These are phyloP conservation scores for Pavo muticus DNA, from an alignment of 2,113 vertebrate species.

Conservation along the genomic window DNA sequence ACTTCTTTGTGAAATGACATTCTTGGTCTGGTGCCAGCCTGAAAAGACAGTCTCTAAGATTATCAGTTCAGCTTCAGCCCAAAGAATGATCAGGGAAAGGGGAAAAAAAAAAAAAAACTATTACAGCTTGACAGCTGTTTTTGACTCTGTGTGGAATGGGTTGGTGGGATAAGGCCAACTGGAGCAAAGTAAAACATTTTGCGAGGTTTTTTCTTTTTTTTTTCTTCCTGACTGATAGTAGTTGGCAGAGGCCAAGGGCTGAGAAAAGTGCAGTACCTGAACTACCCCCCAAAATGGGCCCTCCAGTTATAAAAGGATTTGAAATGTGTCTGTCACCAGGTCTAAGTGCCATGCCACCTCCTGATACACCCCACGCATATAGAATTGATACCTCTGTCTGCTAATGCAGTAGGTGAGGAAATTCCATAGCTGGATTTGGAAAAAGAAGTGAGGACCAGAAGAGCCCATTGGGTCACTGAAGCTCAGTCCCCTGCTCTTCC, in stretches of 20 bases:
- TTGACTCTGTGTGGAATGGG: background rate
- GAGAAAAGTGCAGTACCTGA: background rate
- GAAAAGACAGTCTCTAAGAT: conserved; percentile 35
- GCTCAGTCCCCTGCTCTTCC: background rate
- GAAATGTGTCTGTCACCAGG: background rate
- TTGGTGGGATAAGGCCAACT: conserved; percentile 13
- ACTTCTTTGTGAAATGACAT: conserved; percentile 46
- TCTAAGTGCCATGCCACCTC: background rate
- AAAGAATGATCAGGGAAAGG: background rate
- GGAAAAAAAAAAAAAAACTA: background rate
- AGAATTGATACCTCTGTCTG: background rate
- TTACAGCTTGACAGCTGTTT: conserved; percentile 25
- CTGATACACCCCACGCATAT: fast-evolving
- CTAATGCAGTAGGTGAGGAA: background rate
- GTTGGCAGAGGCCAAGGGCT: background rate
- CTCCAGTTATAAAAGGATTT: background rate
- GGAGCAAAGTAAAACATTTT: background rate
- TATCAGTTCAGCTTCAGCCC: conserved; percentile 54
- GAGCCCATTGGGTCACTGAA: background rate
- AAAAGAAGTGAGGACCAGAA: background rate
- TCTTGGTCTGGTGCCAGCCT: conserved; percentile 45
- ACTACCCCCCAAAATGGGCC: background rate
- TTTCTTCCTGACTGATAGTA: background rate
- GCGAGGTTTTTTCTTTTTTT: background rate
- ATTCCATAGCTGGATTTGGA: background rate